A percentile compares a stretch with the other conserved stretches of the same genome.
phyloP scores from a whole-genome alignment of 1,140 invertebrate genomes.

The Caenorhabditis tropicalis region DNA sequence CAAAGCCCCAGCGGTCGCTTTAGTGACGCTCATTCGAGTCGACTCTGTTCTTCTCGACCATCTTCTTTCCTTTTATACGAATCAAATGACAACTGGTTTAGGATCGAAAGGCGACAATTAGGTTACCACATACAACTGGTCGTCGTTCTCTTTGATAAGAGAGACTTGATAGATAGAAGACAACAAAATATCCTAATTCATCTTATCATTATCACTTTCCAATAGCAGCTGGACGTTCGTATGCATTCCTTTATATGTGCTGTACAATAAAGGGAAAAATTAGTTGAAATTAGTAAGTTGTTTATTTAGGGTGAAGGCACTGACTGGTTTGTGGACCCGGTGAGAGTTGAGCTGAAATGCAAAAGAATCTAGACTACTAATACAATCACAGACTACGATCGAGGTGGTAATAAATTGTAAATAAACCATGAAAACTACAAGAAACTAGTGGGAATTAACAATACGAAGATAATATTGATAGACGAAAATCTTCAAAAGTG shows the following conservation, averaged over 20 bases:
- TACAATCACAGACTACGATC: constrained; percentile 17
- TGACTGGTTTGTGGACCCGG: neutral
- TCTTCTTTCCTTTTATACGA: neutral
- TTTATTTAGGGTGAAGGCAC: constrained; percentile 20
- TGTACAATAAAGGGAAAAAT: neutral
- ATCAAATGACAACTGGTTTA: neutral
- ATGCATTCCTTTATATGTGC: neutral
- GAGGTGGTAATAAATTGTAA: neutral
- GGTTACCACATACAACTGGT: constrained; percentile 37
- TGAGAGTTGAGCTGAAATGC: neutral
- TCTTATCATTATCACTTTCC: constrained; percentile 33
- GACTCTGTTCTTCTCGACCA: constrained; percentile 32
- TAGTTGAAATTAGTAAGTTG: neutral
- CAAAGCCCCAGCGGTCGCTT: constrained; percentile 67
- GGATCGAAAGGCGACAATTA: neutral
- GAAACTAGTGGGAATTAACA: neutral
- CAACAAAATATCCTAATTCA: constrained; percentile 21
- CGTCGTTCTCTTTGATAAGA: neutral
- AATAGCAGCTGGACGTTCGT: neutral
- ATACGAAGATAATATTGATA: constrained; percentile 45
- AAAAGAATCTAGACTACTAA: neutral
- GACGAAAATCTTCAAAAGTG: constrained; percentile 7
- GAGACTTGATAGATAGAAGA: neutral
- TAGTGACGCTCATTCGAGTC: constrained; percentile 63
- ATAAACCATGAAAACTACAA: neutral